These are phyloP conservation scores for Chrysocyon brachyurus DNA, from an alignment of 2,797 vertebrate species.

Conservation along the genomic window DNA sequence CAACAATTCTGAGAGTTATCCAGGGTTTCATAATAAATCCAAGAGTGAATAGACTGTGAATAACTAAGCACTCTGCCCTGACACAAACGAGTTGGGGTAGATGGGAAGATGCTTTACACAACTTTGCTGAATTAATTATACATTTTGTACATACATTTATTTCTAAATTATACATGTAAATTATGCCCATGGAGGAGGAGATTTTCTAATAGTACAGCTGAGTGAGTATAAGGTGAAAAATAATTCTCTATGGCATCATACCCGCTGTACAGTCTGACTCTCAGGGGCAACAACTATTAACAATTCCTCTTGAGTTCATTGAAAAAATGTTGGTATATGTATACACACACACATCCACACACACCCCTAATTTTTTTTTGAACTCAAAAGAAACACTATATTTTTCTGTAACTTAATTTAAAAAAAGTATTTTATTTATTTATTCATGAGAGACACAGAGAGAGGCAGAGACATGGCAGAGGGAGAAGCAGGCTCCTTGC, in stretches of 20 bases:
- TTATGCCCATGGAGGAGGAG: not conserved
- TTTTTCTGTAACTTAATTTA: not conserved
- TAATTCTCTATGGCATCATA: not conserved
- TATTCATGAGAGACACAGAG: too few species aligned
- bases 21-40: not conserved
- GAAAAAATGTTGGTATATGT: not conserved
- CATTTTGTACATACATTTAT: constrained; percentile 2
- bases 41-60: not conserved
- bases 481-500: too few species aligned
- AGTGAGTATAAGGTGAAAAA: not conserved
- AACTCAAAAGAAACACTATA: not conserved
- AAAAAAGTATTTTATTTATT: not conserved
- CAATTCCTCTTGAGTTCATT: not conserved
- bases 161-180: constrained; percentile 38
- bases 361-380: not conserved
- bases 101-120: not conserved
- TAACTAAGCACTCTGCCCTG: not conserved
- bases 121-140: not conserved
- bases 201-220: not conserved
- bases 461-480: too few species aligned
- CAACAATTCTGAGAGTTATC: not conserved
- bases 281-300: not conserved
- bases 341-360: not conserved
- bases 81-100: not conserved
- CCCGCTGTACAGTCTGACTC: not conserved